A percentile compares a stretch with the other conserved stretches of the same genome.
Evolutionary conservation across 2,888 invertebrate genomes (phyloP).

Genomic region (Ophraella communa): DNA sequence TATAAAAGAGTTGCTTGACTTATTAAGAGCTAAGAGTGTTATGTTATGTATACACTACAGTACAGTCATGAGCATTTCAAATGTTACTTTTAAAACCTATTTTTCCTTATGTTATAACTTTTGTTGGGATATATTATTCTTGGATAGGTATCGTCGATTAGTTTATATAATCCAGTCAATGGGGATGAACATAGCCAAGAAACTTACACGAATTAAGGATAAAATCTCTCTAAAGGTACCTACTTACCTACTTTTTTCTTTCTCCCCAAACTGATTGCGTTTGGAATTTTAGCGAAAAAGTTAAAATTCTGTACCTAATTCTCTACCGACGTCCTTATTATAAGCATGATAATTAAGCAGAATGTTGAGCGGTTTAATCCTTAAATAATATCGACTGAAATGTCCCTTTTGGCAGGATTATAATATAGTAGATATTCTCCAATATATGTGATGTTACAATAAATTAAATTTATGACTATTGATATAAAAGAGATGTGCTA

Average conservation of each 20-base stretch:
- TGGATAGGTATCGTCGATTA: background rate
- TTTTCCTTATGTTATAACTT: too few species aligned
- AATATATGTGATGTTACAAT: conserved; percentile 58
- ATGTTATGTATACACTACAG: too few species aligned
- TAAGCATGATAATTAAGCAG: background rate
- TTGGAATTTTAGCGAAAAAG: background rate
- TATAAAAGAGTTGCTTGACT: too few species aligned
- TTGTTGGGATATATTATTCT: too few species aligned
- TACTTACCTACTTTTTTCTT: too few species aligned
- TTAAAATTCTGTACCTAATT: background rate
- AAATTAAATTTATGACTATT: conserved; percentile 42
- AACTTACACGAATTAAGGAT: background rate
- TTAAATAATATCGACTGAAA: background rate
- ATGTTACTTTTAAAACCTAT: too few species aligned
- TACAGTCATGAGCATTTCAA: too few species aligned
- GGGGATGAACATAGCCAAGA: background rate
- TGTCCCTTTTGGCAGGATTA: conserved; percentile 14
- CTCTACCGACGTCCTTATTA: background rate
- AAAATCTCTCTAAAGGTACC: background rate
- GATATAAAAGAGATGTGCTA: conserved; percentile 24
- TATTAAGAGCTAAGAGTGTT: too few species aligned
- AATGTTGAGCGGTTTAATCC: background rate
- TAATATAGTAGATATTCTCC: conserved; percentile 46
- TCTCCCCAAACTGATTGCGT: too few species aligned
- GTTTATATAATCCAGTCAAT: background rate